Evolutionary conservation across 23 tunicate species (phyloP).

Genomic region (Corella eumyota): DNA sequence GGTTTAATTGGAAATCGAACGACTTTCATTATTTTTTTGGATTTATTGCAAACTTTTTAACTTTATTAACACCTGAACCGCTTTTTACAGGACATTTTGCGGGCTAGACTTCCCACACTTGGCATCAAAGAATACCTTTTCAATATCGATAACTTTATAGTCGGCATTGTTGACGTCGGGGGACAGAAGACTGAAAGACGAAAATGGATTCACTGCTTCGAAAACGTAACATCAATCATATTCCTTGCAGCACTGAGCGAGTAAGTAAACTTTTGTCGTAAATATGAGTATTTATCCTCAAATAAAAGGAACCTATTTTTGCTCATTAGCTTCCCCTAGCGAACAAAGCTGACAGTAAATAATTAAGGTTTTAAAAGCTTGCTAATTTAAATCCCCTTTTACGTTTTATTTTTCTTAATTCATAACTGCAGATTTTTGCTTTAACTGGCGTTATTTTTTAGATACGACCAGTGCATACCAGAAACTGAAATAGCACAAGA

Average conservation of each 20-base stretch:
- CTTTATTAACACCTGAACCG: no score
- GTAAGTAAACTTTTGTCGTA: constrained; percentile 43
- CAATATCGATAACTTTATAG: constrained; percentile 63
- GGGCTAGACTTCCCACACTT: constrained; percentile 64
- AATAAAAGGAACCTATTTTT: no score
- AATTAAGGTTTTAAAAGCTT: no score
- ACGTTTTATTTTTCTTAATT: no score
- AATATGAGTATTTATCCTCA: no score
- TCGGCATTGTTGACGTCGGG: constrained; percentile 95
- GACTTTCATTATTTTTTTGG: no score
- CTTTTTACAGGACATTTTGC: constrained; percentile 58
- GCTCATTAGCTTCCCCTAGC: no score
- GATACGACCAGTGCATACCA: constrained; percentile 89
- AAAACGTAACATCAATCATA: constrained; percentile 81
- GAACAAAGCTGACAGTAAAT: no score
- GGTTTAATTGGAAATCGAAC: no score
- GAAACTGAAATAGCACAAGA: constrained; percentile 77
- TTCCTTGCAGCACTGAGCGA: constrained; percentile 93
- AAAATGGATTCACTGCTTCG: constrained; percentile 98
- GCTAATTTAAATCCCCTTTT: no score
- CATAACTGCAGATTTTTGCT: constrained; percentile 1
- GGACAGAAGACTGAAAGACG: constrained; percentile 91
- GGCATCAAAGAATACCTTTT: constrained; percentile 86
- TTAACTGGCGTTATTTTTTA: not conserved
- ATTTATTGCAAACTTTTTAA: no score